Evolutionary conservation across 2,797 vertebrate genomes (phyloP), one percentile per base, ranked within the genome.

Genomic region (Apogon talboti): DNA sequence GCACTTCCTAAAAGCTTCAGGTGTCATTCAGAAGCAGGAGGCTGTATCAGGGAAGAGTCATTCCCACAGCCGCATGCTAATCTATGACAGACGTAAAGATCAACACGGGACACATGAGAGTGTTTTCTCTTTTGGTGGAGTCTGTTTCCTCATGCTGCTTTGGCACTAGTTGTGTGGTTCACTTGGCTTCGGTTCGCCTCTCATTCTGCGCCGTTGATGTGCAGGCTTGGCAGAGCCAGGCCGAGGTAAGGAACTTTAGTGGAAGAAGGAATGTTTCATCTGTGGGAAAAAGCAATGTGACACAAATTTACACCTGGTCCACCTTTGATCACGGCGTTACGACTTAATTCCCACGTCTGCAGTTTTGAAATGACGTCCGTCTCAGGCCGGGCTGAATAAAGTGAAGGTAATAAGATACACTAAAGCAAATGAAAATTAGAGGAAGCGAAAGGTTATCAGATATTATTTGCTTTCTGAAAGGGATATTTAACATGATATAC

Each of bases 31-130:
- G 19, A 68, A 52, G 46, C 66, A 73, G 45, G 46, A 47, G 61
- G 54, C 14, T 65, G 46, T 67, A 63, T 74, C 71, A 16, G 48
- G 3, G 1, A 46, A 50, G 50, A 59, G 35, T 7, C 15, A 58
- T 78, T 80, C 74, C 52, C 70, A 80, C 79, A 57, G 57, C 79
- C 72, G 51, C 21, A 58, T 16, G 8, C 12, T 62, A 70, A 83
- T 87, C 71, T 65, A 9, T 48, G 64, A 76, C 19, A 56, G 83
- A 85, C 50, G 15, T 46, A 14, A 58, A 80, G 65, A 83, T 80
- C 72, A 86, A 81, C 85, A 76, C 0, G 2, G 37, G 55, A 42
- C 53, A 65, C 1, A 44, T 44, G 48, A 80, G 61, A 78, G 66
- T 63, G 67, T 38, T 74, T 78, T 75, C 64, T 71, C 55, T 76